Evolutionary conservation across 23 tunicate genomes (phyloP), one percentile per base, ranked within the genome.

Genomic region (Halocynthia aurantium): DNA sequence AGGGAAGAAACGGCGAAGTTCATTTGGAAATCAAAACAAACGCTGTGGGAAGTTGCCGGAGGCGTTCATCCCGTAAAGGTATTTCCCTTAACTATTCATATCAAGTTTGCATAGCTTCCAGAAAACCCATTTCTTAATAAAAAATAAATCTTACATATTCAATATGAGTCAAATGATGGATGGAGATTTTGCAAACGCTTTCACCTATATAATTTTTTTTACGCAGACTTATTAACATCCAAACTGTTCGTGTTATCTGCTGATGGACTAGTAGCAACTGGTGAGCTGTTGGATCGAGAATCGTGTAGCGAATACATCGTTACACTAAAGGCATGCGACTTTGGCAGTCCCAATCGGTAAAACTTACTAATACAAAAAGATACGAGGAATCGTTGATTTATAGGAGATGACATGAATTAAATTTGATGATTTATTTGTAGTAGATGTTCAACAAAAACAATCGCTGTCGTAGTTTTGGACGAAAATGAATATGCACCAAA

Each of bases 401-500:
- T 31, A 31, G 44, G 4, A 31, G 44, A 31, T 31, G 44, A 31
- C 44, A 31, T 31, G 44, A 31, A 31, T 31, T 31, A 0, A 31
- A 31, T 31, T 31, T 31, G 44, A 31, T 7, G 51, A 10, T 52
- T 60, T 31, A 50, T 7, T 74, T 73, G 50, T 44, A 67, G 6
- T 53, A 87, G 93, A 51, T 87, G 93, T 53, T 70, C 93, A 6
- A 49, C 62, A 6, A 64, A 76, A 77, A 22, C 52, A 6, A 62
- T 87, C 50, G 22, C 51, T 0, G 86, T 87, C 8, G 53, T 77
- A 11, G 61, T 87, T 5, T 52, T 87, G 74, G 93, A 87, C 56
- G 80, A 53, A 19, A 87, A 87, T 65, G 93, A 87, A 61, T 68
- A 87, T 64, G 52, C 83, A 6, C 93, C 93, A 6, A 13, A 62